Conservation (phyloP, 2,888 invertebrate species). For the Sericinus montela region DNA sequence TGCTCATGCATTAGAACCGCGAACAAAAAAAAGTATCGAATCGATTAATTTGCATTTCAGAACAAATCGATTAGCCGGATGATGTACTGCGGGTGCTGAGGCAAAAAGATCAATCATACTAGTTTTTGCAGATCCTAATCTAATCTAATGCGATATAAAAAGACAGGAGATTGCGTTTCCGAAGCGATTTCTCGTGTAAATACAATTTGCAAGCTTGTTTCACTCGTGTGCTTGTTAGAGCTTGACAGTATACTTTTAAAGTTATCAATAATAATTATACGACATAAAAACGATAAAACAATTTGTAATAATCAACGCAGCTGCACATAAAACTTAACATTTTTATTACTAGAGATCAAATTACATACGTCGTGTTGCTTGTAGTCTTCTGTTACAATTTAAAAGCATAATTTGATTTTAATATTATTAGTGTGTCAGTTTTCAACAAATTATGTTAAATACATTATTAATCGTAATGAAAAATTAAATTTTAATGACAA, state of each 20-base stretch:
- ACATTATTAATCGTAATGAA: no score
- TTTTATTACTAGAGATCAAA: constrained; percentile 11
- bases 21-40: constrained; percentile 14
- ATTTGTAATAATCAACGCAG: neutral
- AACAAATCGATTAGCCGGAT: constrained; percentile 19
- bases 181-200: constrained; percentile 6
- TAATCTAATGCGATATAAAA: constrained; percentile 6
- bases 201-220: neutral
- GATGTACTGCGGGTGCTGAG: constrained; percentile 8
- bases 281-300: neutral
- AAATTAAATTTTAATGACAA: no score
- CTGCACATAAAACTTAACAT: neutral
- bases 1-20: constrained; percentile 4
- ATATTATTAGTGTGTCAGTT: neutral
- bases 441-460: no score
- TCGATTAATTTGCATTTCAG: constrained; percentile 19
- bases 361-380: constrained; percentile 5
- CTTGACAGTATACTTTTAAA: neutral
- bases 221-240: neutral
- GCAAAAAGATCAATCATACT: constrained; percentile 7
- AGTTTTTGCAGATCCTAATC: constrained; percentile 8
- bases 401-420: neutral
- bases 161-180: constrained; percentile 2
- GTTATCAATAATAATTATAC: neutral
- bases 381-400: neutral